Conservation (phyloP, 1,140 invertebrate species). For the Diorhabda elongata region DNA sequence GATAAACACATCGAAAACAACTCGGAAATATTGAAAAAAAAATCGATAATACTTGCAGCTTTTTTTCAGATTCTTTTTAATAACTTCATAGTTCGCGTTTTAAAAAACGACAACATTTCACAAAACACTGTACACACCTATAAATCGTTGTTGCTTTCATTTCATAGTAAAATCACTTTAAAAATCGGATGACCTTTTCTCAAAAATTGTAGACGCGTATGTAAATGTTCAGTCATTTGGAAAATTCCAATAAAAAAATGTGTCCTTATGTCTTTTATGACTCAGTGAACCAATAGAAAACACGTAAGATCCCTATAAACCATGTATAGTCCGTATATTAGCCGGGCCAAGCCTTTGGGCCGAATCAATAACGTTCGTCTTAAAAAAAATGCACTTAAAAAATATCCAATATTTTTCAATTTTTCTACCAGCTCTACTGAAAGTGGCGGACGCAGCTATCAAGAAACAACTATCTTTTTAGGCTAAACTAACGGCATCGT, state of each 20-base stretch:
- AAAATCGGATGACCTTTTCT: constrained; percentile 33
- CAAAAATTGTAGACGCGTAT: constrained; percentile 44
- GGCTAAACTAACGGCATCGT: constrained; percentile 40
- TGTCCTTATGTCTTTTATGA: constrained; percentile 46
- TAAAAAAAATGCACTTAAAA: constrained; percentile 45
- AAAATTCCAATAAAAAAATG: constrained; percentile 47
- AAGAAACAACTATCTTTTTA: constrained; percentile 39
- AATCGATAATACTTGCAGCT: constrained; percentile 38
- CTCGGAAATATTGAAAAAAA: constrained; percentile 37
- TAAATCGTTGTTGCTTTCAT: constrained; percentile 19
- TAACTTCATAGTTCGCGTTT: constrained; percentile 33
- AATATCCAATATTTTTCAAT: constrained; percentile 31
- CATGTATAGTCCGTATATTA: constrained; percentile 46
- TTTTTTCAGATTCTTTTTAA: constrained; percentile 35
- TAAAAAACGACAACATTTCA: constrained; percentile 27
- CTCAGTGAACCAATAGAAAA: constrained; percentile 47
- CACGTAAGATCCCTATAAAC: constrained; percentile 46
- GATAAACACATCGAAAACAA: constrained; percentile 32
- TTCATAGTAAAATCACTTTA: constrained; percentile 20
- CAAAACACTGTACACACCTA: constrained; percentile 18
- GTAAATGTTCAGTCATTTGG: constrained; percentile 47
- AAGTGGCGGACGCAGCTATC: constrained; percentile 30
- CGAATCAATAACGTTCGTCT: constrained; percentile 47
- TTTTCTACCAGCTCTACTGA: constrained; percentile 23
- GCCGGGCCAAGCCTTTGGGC: constrained; percentile 47